Percentiles rank a stretch among this genome's conserved stretches.
phyloP scores from a whole-genome alignment of 2,888 invertebrate species.

The Plagodis dolabraria region DNA sequence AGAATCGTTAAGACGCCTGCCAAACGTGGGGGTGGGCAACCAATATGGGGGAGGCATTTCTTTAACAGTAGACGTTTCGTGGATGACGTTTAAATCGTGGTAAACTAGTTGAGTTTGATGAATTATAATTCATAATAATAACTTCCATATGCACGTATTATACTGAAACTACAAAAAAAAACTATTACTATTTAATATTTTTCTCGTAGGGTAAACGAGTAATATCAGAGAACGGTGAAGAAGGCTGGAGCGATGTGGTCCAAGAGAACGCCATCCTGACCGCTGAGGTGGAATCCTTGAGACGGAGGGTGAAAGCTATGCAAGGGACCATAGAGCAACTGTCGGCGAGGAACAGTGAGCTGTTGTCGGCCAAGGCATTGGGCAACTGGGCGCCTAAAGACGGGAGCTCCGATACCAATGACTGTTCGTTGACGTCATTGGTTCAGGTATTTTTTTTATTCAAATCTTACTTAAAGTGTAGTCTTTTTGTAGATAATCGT shows the following conservation, averaged over 20 bases:
- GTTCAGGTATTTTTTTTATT: slow-evolving; percentile 75
- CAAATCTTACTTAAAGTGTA: too few relatives aligned
- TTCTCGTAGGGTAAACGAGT: slow-evolving; percentile 92
- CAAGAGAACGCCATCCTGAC: slow-evolving; percentile 97
- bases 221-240: slow-evolving; percentile 93
- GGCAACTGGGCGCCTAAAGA: slow-evolving; percentile 85
- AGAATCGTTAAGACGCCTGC: too few relatives aligned
- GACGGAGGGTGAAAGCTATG: slow-evolving; percentile 96
- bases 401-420: slow-evolving; percentile 66
- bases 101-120: too few relatives aligned
- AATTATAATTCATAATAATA: too few relatives aligned
- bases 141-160: too few relatives aligned
- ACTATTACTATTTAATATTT: background rate
- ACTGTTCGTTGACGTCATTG: slow-evolving; percentile 72
- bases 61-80: too few relatives aligned
- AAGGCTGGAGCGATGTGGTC: slow-evolving; percentile 96
- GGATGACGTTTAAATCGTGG: too few relatives aligned
- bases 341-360: slow-evolving; percentile 91
- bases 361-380: slow-evolving; percentile 91
- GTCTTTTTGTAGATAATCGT: too few relatives aligned
- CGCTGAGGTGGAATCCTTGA: slow-evolving; percentile 93
- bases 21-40: too few relatives aligned
- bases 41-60: too few relatives aligned
- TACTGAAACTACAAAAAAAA: too few relatives aligned
- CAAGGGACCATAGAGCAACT: slow-evolving; percentile 96